These are phyloP conservation scores for Pheosia tremula DNA, from an alignment of 2,888 invertebrate genomes.

Conservation along the genomic window DNA sequence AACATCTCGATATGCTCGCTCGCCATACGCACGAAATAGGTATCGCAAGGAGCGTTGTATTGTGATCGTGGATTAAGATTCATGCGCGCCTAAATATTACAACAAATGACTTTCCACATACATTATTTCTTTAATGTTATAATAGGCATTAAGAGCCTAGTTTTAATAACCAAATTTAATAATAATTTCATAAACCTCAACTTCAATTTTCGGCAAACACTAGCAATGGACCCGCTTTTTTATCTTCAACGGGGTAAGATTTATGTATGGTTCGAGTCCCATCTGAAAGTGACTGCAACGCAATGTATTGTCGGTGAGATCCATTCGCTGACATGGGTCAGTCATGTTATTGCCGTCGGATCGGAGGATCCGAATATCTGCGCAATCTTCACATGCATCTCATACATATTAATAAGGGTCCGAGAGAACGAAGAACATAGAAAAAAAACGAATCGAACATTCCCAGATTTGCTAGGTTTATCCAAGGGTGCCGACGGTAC, in stretches of 20 bases:
- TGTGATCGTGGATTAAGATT: too few relatives aligned
- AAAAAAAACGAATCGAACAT: conserved; percentile 46
- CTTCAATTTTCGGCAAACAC: too few relatives aligned
- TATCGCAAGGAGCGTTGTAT: too few relatives aligned
- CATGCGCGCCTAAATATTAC: too few relatives aligned
- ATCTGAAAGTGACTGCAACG: conserved; percentile 59
- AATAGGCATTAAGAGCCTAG: too few relatives aligned
- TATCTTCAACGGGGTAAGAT: conserved; percentile 46
- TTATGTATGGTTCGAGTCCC: conserved; percentile 62
- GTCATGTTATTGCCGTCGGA: conserved; percentile 58
- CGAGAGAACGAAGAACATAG: conserved; percentile 40
- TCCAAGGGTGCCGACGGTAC: conserved; percentile 3
- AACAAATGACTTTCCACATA: too few relatives aligned
- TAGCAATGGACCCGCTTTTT: neutral
- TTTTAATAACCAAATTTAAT: too few relatives aligned
- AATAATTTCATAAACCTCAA: too few relatives aligned
- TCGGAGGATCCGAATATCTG: conserved; percentile 51
- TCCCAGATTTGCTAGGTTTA: conserved; percentile 46
- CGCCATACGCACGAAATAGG: too few relatives aligned
- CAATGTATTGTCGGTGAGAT: conserved; percentile 59
- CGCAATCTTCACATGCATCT: conserved; percentile 52
- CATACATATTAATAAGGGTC: conserved; percentile 66
- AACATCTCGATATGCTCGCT: too few relatives aligned
- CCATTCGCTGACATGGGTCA: conserved; percentile 74
- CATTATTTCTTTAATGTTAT: too few relatives aligned